Base-by-base conservation (phyloP, 1,140 invertebrate genomes). In the Dendrolimus punctatus region DNA sequence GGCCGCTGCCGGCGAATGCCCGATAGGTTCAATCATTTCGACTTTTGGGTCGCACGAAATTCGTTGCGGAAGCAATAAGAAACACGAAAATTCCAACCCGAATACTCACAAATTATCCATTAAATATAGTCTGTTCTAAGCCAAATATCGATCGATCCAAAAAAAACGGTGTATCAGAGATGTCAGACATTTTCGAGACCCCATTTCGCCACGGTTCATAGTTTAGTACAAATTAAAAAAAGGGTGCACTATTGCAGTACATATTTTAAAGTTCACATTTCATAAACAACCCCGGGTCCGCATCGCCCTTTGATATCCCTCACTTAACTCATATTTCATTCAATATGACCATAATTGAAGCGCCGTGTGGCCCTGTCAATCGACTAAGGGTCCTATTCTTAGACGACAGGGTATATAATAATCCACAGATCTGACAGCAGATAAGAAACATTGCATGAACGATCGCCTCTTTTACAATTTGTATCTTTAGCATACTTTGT, bases 31-130 rank as follows among this genome's bases (percentile, higher is more conserved):
- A 80, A 86, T 84, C 81, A 85, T 84, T 79, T 79, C 72, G 74
- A 78, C 68, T 83, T 76, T 72, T 73, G 80, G 80, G 76, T 83
- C 80, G 80, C 83, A 86, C 80, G 80, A 84, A 85, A 86, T 84
- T 83, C 76, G 80, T 82, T 80, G 80, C 83, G 83, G 83, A 86
- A 86, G 83, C 76, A 86, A 86, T 86, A 79, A 83, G 83, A 81
- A 84, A 83, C 83, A 86, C 78, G 80, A 81, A 75, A 81, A 79
- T 76, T 81, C 68, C 70, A 50, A 71, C 57, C 71, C 60, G 71
- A 71, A 68, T 68, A 64, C 59, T 66, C 47, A 62, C 61, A 74
- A 80, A 81, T 84, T 80, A 75, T 73, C 72, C 68, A 73, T 71
- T 73, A 75, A 48, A 76, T 73, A 66, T 69, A 68, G 60, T 69